Evolutionary conservation across 1,140 invertebrate species (phyloP).

Genomic region (Mizuhopecten yessoensis): DNA sequence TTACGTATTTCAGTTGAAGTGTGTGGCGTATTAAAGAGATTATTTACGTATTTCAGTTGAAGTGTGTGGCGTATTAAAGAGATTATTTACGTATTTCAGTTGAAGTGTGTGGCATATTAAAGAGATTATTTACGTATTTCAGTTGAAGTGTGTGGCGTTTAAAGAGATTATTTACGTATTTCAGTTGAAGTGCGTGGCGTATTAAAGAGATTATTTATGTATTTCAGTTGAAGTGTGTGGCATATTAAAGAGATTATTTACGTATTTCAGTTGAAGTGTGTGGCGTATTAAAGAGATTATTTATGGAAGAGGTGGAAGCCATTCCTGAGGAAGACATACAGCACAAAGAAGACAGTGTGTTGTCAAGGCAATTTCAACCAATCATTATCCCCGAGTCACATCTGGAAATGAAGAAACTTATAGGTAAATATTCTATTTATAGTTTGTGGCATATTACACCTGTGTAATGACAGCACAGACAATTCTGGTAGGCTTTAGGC

Average conservation of each 20-base stretch:
- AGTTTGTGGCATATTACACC: no score
- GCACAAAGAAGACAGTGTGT: neutral
- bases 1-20: no score
- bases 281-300: conserved; percentile 50
- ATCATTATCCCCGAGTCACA: neutral
- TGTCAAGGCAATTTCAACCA: conserved; percentile 21
- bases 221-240: neutral
- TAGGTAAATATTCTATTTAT: conserved; percentile 41
- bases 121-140: no score
- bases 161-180: neutral
- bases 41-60: no score
- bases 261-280: conserved; percentile 45
- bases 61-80: no score
- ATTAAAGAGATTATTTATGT: neutral
- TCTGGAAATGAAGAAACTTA: conserved; percentile 41
- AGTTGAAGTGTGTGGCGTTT: neutral
- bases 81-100: no score
- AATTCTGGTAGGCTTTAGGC: no score
- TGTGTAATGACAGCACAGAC: no score
- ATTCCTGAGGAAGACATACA: conserved; percentile 50
- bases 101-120: no score
- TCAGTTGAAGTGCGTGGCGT: neutral
- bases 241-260: neutral
- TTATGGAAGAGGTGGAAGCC: conserved; percentile 50
- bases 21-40: no score